Conservation (phyloP, 2,113 vertebrate species). For the Brachionichthys hirsutus region DNA sequence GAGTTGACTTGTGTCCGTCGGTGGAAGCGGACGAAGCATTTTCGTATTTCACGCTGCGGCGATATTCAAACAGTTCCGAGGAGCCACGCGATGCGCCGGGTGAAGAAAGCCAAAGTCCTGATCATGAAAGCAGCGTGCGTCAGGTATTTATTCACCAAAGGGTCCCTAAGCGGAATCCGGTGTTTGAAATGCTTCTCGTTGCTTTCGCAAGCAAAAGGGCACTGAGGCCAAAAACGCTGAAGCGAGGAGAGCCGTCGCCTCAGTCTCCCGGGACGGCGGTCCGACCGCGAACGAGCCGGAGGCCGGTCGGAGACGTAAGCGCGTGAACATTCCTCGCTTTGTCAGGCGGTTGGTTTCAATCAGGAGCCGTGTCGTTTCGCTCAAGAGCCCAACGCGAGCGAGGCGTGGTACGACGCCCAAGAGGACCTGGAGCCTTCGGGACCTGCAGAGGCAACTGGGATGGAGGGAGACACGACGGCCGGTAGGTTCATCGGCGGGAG, state of each 20-base stretch:
- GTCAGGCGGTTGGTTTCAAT: neutral
- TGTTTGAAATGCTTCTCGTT: too few species aligned
- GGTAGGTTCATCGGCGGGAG: too few species aligned
- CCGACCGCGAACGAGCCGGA: neutral
- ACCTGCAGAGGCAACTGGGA: neutral
- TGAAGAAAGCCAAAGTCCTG: too few species aligned
- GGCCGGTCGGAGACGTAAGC: constrained; percentile 3
- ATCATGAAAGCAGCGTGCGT: too few species aligned
- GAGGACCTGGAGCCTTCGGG: constrained; percentile 49
- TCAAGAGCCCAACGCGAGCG: constrained; percentile 38
- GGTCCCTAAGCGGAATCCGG: too few species aligned
- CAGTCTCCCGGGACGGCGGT: neutral
- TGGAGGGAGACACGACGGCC: too few species aligned
- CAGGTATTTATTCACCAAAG: too few species aligned
- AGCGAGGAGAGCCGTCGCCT: neutral
- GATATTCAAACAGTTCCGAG: neutral
- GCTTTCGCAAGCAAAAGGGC: too few species aligned
- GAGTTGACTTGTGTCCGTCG: constrained; percentile 9
- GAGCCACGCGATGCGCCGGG: too few species aligned
- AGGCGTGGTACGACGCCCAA: constrained; percentile 74
- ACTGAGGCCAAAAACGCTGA: neutral
- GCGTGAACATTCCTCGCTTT: neutral
- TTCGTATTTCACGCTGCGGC: too few species aligned
- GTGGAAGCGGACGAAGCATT: neutral
- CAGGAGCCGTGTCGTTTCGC: too few species aligned